Evolutionary conservation across 2,797 vertebrate genomes (phyloP).

Genomic region (Halcyon badia): DNA sequence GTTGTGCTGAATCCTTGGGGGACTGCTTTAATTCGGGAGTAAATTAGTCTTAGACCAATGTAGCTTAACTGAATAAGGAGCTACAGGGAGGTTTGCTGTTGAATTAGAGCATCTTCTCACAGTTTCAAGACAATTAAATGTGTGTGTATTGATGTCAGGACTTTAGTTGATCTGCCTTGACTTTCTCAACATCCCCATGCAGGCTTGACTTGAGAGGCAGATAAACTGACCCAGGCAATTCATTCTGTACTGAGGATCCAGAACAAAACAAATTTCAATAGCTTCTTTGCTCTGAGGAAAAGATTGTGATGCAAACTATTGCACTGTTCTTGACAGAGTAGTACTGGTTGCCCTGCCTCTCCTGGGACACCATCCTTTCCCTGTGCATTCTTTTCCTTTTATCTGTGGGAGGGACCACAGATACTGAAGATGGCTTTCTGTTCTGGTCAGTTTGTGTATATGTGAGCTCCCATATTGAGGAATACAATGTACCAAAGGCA

Average conservation of each 20-base stretch:
- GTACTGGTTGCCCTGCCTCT: background rate
- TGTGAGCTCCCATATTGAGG: background rate
- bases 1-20: conserved; percentile 24
- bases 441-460: background rate
- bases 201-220: background rate
- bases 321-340: background rate
- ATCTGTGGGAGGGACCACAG: background rate
- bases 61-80: conserved; percentile 57
- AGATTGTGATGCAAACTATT: background rate
- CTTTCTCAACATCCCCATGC: background rate
- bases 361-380: background rate
- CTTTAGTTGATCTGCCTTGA: background rate
- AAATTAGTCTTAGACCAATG: conserved; percentile 46
- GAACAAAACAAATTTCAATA: background rate
- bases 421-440: background rate
- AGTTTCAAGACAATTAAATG: conserved; percentile 42
- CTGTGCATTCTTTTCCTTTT: background rate
- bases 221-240: conserved; percentile 17
- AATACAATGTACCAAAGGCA: background rate
- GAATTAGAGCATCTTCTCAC: conserved; percentile 47
- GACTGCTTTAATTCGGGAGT: conserved; percentile 49
- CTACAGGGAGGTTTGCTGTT: conserved; percentile 39
- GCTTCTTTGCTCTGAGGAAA: background rate
- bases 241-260: background rate
- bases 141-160: background rate